Evolutionary conservation across 2,113 vertebrate genomes (phyloP).

Genomic region (Embiotoca jacksoni): DNA sequence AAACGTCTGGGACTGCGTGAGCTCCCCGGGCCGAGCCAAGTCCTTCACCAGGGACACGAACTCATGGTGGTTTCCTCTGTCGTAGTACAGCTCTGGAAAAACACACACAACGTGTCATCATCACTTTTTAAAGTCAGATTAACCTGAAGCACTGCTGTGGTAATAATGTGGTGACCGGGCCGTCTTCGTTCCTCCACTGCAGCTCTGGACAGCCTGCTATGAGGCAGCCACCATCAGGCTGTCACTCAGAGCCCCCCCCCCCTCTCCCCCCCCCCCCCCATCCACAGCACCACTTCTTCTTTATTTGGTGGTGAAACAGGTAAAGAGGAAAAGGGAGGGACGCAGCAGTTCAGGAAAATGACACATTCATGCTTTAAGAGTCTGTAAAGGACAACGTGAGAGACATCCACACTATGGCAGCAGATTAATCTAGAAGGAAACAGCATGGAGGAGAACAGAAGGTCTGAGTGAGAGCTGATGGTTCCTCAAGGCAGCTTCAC

Average conservation of each 20-base stretch:
- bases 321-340: not conserved
- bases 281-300: not conserved
- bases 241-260: not conserved
- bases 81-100: slow-evolving; percentile 94
- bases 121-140: too few relatives aligned
- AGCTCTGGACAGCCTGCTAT: not conserved
- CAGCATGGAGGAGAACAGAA: not conserved
- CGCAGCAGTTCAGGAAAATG: not conserved
- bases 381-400: not conserved
- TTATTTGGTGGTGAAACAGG: not conserved
- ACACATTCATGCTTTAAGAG: not conserved
- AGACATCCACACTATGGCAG: slow-evolving; percentile 3
- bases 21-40: slow-evolving; percentile 94
- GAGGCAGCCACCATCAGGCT: not conserved
- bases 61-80: slow-evolving; percentile 97
- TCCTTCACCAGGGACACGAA: slow-evolving; percentile 99
- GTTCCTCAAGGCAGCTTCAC: too few relatives aligned
- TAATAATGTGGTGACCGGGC: too few relatives aligned
- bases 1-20: slow-evolving; percentile 95
- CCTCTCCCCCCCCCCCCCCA: not conserved
- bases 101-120: not conserved
- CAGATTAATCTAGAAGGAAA: not conserved
- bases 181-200: not conserved
- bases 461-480: too few relatives aligned
- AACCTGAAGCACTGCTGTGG: too few relatives aligned